phyloP scores from a whole-genome alignment of 1,140 invertebrate genomes.

The Lepidurus couesii region DNA sequence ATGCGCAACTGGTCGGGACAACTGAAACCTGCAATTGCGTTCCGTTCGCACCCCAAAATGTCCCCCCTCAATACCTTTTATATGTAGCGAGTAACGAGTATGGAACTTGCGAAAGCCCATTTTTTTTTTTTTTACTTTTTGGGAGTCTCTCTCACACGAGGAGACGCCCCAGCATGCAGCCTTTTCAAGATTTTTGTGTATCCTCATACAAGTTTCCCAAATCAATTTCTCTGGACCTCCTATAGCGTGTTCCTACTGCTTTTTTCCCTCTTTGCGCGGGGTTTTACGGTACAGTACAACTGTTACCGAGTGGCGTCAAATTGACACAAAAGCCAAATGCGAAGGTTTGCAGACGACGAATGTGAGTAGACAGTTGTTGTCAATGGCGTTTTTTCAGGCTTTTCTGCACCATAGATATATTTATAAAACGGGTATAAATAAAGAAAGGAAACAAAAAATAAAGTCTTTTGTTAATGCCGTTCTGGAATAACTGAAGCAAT shows the following conservation, averaged over 20 bases:
- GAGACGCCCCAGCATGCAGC: neutral
- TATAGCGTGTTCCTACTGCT: neutral
- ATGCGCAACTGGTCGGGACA: neutral
- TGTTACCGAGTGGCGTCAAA: neutral
- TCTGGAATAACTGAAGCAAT: neutral
- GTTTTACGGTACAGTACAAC: neutral
- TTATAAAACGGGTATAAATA: too few species aligned
- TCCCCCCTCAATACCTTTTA: neutral
- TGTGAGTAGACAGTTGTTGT: neutral
- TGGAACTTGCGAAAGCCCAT: neutral
- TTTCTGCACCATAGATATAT: too few species aligned
- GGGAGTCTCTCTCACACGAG: neutral
- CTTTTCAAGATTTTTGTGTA: neutral
- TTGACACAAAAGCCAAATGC: neutral
- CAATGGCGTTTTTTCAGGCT: neutral
- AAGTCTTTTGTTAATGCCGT: neutral
- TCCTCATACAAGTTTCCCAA: neutral
- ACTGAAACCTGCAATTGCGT: slow-evolving; percentile 21
- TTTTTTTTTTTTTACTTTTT: neutral
- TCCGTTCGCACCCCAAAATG: neutral
- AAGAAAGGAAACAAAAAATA: neutral
- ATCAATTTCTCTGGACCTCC: slow-evolving; percentile 8
- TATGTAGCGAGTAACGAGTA: neutral
- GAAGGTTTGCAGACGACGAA: neutral
- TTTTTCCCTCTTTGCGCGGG: neutral